These are phyloP conservation scores for Conger conger DNA, from an alignment of 2,113 vertebrate species.

Conservation along the genomic window DNA sequence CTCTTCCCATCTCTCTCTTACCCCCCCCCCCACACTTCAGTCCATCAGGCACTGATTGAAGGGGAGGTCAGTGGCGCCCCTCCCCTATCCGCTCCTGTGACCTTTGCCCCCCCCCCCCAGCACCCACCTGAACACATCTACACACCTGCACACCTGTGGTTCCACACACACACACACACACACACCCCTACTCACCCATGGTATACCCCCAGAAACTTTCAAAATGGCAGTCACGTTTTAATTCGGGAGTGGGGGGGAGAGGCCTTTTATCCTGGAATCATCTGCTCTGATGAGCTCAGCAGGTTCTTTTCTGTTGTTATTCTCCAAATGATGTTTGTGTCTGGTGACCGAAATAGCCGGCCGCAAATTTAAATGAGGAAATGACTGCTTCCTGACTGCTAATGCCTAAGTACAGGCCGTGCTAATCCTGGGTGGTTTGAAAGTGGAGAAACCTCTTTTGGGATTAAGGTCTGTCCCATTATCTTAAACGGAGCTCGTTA, in stretches of 20 bases:
- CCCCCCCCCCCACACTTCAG: neutral
- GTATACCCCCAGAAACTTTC: neutral
- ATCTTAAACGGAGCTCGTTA: neutral
- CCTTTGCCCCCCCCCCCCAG: conserved; percentile 26
- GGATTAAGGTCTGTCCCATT: neutral
- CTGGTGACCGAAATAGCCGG: conserved; percentile 5
- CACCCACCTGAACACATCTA: conserved; percentile 31
- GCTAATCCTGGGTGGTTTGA: neutral
- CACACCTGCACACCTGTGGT: conserved; percentile 31
- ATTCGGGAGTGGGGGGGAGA: neutral
- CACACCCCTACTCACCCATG: neutral
- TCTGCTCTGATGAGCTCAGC: neutral
- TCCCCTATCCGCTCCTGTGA: neutral
- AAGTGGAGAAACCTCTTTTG: conserved; percentile 6
- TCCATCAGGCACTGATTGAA: neutral
- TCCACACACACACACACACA: conserved; percentile 27
- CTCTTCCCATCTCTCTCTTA: neutral
- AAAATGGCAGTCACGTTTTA: neutral
- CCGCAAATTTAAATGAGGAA: conserved; percentile 2
- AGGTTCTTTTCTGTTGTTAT: neutral
- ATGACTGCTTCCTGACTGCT: conserved; percentile 1
- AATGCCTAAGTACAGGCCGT: conserved; percentile 1
- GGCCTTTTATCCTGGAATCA: neutral
- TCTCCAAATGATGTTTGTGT: neutral
- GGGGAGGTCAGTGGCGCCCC: too few species aligned